Evolutionary conservation across 2,888 invertebrate genomes (phyloP), one percentile per base, ranked within the genome.

Genomic region (Carpatolechia fugitivella): DNA sequence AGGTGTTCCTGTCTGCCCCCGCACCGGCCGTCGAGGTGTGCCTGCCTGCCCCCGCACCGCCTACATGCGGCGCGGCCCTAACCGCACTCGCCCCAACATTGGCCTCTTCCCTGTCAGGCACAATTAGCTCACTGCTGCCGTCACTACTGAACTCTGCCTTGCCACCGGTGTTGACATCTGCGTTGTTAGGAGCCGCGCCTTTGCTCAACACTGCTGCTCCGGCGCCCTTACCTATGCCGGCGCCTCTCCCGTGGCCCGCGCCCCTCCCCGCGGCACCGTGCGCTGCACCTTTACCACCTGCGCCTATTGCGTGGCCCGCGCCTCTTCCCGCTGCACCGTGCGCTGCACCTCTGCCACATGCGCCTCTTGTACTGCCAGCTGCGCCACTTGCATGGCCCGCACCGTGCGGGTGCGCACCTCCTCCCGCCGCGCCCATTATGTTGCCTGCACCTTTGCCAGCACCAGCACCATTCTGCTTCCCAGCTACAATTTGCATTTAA

Each of bases 391-490:
- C 16, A 1, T 16, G 6, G 5, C 38, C 38, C n/a, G n/a, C n/a
- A n/a, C n/a, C n/a, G n/a, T n/a, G n/a, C n/a, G n/a, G n/a, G n/a
- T n/a, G n/a, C 6, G 36, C 36, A 0, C 14, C 36, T 10, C 6
- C 14, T 10, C 16, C 38, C 8, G 38, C 38, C 16, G 24, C 50
- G 31, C 48, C 40, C 14, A 14, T 30, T 6, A 33, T 33, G 1
- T 48, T 33, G n/a, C 58, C 52, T 64, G 65, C 38, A 4, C 35
- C 49, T 4, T 10, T 49, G 6, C 49, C 49, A 2, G 49, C 62
- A 0, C 55, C 60, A n/a, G n/a, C n/a, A n/a, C n/a, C n/a, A n/a
- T n/a, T n/a, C n/a, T n/a, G n/a, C n/a, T n/a, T n/a, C n/a, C n/a
- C n/a, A n/a, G n/a, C n/a, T n/a, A n/a, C n/a, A n/a, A n/a, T n/a